Base-by-base conservation (phyloP, 2,797 vertebrate genomes). In the Lepilemur septentrionalis region DNA sequence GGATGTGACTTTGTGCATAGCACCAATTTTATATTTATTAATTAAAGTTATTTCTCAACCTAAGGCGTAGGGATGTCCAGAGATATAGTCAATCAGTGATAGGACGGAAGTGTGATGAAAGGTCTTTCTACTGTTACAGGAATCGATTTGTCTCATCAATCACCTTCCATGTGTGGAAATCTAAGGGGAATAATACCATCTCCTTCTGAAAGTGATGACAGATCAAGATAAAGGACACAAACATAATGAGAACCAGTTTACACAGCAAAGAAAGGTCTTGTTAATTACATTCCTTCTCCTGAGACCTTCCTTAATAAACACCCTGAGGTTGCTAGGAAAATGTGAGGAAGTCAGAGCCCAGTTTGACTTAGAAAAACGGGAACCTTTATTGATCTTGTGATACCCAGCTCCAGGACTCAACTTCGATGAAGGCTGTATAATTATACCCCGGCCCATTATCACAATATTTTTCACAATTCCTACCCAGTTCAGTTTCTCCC, bases 11-110 rank as follows among this genome's bases (percentile, higher is more conserved):
- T 83, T 92, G 46, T 79, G 17, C 92, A 43, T 28, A 84, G 57
- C 86, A 79, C 28, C 70, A 89, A 72, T 84, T 70, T 84, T 79
- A 78, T 82, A 89, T 75, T 94, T 72, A 75, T 88, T 78, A 88
- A 89, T 89, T 73, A 94, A 89, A 89, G 59, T 89, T 79, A 83
- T 91, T 93, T 93, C 87, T 92, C 48, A 57, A 91, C 86, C 52
- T 75, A 55, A 83, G 73, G 30, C 30, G 43, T 46, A 59, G 48
- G 35, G 12, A 80, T 82, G 38, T 52, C 73, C 70, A 87, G 63
- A 79, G 55, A 91, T 57, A 70, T 5, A 35, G 15, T 32, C 52
- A 72, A 52, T 89, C 63, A 79, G 22, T 65, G 72, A 48, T 43
- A 46, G 55, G 32, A 86, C 70, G 41, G 23, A 80, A 73, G n/a